Evolutionary conservation across 2,797 vertebrate species (phyloP).

Genomic region (Cetoscarus ocellatus): DNA sequence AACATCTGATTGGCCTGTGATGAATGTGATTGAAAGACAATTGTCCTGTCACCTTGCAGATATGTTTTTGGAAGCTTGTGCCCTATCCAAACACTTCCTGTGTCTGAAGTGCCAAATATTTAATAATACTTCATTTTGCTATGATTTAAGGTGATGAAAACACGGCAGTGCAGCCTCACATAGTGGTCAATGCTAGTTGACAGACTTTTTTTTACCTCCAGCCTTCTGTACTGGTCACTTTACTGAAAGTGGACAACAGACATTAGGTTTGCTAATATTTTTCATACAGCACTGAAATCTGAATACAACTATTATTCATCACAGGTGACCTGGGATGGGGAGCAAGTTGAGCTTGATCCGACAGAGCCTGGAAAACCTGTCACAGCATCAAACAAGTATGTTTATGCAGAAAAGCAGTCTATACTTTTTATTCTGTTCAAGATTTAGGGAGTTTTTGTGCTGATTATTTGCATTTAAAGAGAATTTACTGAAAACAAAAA

Average conservation of each 20-base stretch:
- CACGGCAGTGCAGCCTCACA: too few relatives aligned
- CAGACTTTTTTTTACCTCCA: not conserved
- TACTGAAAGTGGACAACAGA: too few relatives aligned
- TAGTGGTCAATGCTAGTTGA: not conserved
- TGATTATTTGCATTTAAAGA: not conserved
- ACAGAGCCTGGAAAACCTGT: constrained; percentile 70
- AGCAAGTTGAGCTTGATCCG: constrained; percentile 73
- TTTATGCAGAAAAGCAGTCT: not conserved
- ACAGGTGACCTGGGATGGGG: constrained; percentile 72
- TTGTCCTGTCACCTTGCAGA: too few relatives aligned
- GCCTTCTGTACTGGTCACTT: too few relatives aligned
- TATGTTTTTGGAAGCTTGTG: too few relatives aligned
- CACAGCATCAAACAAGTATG: constrained; percentile 79
- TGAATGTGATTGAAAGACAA: too few relatives aligned
- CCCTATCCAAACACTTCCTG: too few relatives aligned
- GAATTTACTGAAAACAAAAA: not conserved
- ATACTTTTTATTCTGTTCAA: not conserved
- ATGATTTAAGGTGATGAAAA: too few relatives aligned
- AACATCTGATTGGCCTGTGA: too few relatives aligned
- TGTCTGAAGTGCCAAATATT: too few relatives aligned
- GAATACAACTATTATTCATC: not conserved
- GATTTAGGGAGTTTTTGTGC: not conserved
- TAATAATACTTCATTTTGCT: too few relatives aligned
- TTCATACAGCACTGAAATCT: not conserved
- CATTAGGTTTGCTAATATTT: too few relatives aligned